Percentiles rank a stretch among this genome's conserved stretches.
Evolutionary conservation across 2,113 vertebrate genomes (phyloP).

Genomic region (Syrmaticus mikado): DNA sequence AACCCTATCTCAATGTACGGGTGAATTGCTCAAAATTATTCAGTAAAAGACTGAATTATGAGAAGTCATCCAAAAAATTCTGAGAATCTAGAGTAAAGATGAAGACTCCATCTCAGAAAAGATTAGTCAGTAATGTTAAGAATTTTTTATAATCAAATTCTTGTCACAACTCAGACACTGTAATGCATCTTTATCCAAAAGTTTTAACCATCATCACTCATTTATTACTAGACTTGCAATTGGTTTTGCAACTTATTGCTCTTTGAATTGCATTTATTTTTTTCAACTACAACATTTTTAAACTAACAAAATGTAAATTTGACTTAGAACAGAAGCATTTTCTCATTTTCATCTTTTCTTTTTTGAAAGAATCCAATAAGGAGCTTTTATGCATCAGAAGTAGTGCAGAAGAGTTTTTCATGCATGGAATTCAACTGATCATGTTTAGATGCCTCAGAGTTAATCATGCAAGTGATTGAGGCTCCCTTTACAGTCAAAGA

Average conservation of each 20-base stretch:
- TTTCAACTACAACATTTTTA: background rate
- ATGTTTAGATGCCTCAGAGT: background rate
- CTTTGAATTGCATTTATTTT: background rate
- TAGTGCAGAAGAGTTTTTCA: background rate
- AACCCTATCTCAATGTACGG: background rate
- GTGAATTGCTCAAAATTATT: background rate
- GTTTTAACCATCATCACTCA: background rate
- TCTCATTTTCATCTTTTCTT: background rate
- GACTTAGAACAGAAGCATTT: background rate
- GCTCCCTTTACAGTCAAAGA: background rate
- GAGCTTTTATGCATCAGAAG: background rate
- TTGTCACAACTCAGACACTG: background rate
- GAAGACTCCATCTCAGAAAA: background rate
- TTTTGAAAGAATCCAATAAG: background rate
- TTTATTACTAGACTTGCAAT: background rate
- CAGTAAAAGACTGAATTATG: background rate
- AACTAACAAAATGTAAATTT: background rate
- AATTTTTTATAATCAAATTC: background rate
- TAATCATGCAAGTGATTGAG: background rate
- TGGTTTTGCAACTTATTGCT: background rate
- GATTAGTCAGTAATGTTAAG: background rate
- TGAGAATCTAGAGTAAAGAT: background rate
- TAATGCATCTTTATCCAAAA: background rate
- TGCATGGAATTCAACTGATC: background rate
- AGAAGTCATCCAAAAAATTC: background rate